These are phyloP conservation scores for Xiphias gladius DNA, from an alignment of 2,113 vertebrate genomes.

Conservation along the genomic window DNA sequence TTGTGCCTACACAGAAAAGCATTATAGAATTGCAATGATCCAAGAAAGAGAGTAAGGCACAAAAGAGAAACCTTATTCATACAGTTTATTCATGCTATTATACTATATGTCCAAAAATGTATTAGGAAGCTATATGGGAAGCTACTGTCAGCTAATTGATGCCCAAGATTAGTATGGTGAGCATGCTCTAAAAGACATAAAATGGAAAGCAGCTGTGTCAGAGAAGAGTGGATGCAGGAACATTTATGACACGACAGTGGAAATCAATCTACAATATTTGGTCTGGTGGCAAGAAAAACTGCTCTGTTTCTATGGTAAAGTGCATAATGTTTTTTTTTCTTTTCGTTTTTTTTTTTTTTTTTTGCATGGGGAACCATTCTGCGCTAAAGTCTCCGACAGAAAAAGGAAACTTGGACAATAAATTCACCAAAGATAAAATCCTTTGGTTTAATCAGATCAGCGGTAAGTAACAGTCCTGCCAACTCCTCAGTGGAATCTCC, in stretches of 20 bases:
- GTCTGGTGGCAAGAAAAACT: conserved; percentile 67
- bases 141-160: conserved; percentile 84
- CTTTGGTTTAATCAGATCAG: conserved; percentile 79
- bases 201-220: conserved; percentile 53
- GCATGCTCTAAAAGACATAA: conserved; percentile 81
- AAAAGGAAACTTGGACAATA: conserved; percentile 74
- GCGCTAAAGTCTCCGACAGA: conserved; percentile 38
- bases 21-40: conserved; percentile 77
- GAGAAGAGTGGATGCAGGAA: conserved; percentile 23
- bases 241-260: conserved; percentile 43
- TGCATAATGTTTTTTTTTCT: conserved; percentile 67
- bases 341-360: conserved; percentile 14
- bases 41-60: conserved; percentile 93
- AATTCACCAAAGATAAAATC: conserved; percentile 83
- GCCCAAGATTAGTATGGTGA: conserved; percentile 75
- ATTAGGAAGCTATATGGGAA: conserved; percentile 81
- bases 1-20: conserved; percentile 79
- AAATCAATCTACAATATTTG: conserved; percentile 72
- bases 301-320: conserved; percentile 76
- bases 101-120: conserved; percentile 79
- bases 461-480: conserved; percentile 71
- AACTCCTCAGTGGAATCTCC: conserved; percentile 58
- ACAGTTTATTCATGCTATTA: conserved; percentile 89
- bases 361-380: conserved; percentile 44
- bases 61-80: conserved; percentile 80